A percentile compares a stretch with the other conserved stretches of the same genome.
Conservation (phyloP, 2,888 invertebrate species). For the Eugnorisma glareosa region DNA sequence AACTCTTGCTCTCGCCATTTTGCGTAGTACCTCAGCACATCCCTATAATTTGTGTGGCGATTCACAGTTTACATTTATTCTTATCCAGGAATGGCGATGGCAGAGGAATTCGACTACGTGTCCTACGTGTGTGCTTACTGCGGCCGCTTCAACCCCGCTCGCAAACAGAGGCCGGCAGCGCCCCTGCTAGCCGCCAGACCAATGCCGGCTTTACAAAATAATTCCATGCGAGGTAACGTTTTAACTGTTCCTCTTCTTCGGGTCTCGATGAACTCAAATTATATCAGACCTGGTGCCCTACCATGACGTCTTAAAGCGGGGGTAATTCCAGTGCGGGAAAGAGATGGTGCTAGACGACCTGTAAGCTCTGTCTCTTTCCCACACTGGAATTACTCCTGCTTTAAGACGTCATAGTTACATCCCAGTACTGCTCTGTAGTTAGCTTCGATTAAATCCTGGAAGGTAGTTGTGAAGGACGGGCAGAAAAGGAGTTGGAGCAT, state of each 20-base stretch:
- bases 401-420: no score
- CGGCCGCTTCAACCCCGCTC: constrained; percentile 95
- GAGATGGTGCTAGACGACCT: no score
- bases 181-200: constrained; percentile 87
- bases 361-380: no score
- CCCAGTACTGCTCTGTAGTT: neutral
- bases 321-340: no score
- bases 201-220: constrained; percentile 57
- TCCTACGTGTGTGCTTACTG: constrained; percentile 98
- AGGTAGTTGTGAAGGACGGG: neutral
- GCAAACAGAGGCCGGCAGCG: constrained; percentile 95
- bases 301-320: no score
- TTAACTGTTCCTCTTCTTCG: neutral
- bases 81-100: constrained; percentile 92
- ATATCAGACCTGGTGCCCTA: neutral
- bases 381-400: no score
- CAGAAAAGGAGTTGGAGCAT: neutral
- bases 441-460: neutral
- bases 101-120: constrained; percentile 93
- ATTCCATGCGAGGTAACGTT: constrained; percentile 56
- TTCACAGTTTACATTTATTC: neutral
- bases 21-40: no score
- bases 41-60: no score
- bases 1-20: no score
- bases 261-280: neutral